Conservation (phyloP, 2,113 vertebrate genomes). For the Hepsetus odoe region DNA sequence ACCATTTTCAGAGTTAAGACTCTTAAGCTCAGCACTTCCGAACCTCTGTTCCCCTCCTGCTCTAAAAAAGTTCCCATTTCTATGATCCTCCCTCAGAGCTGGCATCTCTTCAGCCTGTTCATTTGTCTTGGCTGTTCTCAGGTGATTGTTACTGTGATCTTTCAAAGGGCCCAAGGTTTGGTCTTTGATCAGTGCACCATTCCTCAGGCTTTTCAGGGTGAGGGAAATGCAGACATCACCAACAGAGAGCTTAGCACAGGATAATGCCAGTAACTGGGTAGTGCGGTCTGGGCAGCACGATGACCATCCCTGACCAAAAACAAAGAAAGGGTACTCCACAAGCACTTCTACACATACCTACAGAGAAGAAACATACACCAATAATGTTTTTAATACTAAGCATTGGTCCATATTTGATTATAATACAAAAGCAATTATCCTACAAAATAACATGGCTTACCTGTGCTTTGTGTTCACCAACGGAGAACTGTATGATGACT, state of each 20-base stretch:
- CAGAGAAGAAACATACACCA: conserved; percentile 26
- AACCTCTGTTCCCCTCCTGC: conserved; percentile 78
- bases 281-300: conserved; percentile 96
- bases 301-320: conserved; percentile 99
- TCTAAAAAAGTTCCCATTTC: conserved; percentile 72
- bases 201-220: conserved; percentile 92
- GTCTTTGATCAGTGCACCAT: conserved; percentile 74
- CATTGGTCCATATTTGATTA: not conserved
- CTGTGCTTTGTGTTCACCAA: conserved; percentile 97
- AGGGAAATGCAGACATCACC: conserved; percentile 98
- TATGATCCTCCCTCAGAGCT: conserved; percentile 66
- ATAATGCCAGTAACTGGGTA: conserved; percentile 95
- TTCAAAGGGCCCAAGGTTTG: conserved; percentile 59
- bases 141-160: conserved; percentile 47
- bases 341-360: conserved; percentile 98
- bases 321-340: conserved; percentile 98
- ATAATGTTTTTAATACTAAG: not conserved
- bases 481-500: conserved; percentile 94
- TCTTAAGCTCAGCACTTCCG: conserved; percentile 52
- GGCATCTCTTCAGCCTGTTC: conserved; percentile 58
- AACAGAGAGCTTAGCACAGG: conserved; percentile 95
- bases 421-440: not conserved
- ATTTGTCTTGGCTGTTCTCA: conserved; percentile 82
- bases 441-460: conserved; percentile 67
- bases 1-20: conserved; percentile 40